A percentile compares a stretch with the other conserved stretches of the same genome.
Conservation (phyloP, 2,888 invertebrate species). For the Resseliella maxima region DNA sequence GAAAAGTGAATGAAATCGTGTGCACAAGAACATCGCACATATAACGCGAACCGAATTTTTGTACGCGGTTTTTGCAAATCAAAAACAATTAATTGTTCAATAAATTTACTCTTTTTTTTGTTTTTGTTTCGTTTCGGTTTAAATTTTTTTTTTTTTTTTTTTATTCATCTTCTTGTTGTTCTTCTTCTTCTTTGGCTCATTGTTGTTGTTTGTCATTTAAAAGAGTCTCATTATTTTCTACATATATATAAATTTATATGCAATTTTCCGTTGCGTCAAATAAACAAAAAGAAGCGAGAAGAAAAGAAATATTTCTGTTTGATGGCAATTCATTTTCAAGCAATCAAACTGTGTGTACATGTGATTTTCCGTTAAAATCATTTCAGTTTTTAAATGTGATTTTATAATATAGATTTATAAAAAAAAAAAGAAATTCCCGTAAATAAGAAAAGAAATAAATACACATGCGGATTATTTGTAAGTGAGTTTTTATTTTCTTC, state of each 20-base stretch:
- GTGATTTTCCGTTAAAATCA: neutral
- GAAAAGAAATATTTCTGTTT: neutral
- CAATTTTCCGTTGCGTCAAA: neutral
- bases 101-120: neutral
- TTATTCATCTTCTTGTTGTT: no score
- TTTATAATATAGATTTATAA: neutral
- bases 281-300: neutral
- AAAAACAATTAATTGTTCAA: neutral
- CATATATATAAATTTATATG: neutral
- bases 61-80: slow-evolving; percentile 38
- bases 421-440: neutral
- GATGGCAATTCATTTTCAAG: neutral
- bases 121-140: neutral
- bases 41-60: neutral
- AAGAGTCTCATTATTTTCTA: no score
- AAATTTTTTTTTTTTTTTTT: no score
- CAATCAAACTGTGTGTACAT: no score
- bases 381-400: neutral
- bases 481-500: neutral
- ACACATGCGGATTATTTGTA: slow-evolving; percentile 15
- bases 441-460: no score
- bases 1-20: slow-evolving; percentile 49
- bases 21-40: slow-evolving; percentile 22
- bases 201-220: no score
- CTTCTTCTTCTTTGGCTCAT: no score